Evolutionary conservation across 2,888 invertebrate genomes (phyloP), one percentile per base, ranked within the genome.

Genomic region (Epinotia bilunana): DNA sequence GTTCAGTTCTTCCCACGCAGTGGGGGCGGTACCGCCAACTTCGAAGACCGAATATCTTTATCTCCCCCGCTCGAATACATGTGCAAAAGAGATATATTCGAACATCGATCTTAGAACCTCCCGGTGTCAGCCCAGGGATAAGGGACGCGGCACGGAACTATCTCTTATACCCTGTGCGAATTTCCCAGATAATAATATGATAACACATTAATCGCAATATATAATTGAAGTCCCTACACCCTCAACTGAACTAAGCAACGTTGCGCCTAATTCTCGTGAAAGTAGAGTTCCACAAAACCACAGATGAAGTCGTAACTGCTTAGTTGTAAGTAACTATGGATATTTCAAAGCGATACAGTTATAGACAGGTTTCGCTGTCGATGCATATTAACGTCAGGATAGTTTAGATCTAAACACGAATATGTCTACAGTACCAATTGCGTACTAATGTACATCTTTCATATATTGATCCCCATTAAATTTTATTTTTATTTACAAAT

Each of bases 381-480:
- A 86, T 80, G 81, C 86, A 88, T 86, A 87, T 84, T 85, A 83
- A 82, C 83, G 87, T 84, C 86, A 88, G 88, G 88, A 89, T 87
- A 91, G 89, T 91, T 89, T 86, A 90, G 90, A 87, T 89, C 90
- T 93, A 92, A 83, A 88, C 90, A 91, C 87, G 87, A 90, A 86
- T 91, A 92, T 90, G 88, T 90, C 91, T 92, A 93, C 91, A 92
- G 91, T 92, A 93, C 91, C 93, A 91, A 91, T 90, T 90, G 92
- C 88, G 92, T 91, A 92, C 91, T 89, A 88, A 88, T 87, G 91
- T 91, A 93, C 93, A 91, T 88, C 87, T 92, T 87, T 91, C 91
- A 90, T 91, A 92, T 92, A 91, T 94, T 94, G 94, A 89, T 94
- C 94, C 93, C 94, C 90, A 88, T 93, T 93, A 91, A 91, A 89